Evolutionary conservation across 2,113 vertebrate species (phyloP), one percentile per base, ranked within the genome.

Genomic region (Colaptes auratus): DNA sequence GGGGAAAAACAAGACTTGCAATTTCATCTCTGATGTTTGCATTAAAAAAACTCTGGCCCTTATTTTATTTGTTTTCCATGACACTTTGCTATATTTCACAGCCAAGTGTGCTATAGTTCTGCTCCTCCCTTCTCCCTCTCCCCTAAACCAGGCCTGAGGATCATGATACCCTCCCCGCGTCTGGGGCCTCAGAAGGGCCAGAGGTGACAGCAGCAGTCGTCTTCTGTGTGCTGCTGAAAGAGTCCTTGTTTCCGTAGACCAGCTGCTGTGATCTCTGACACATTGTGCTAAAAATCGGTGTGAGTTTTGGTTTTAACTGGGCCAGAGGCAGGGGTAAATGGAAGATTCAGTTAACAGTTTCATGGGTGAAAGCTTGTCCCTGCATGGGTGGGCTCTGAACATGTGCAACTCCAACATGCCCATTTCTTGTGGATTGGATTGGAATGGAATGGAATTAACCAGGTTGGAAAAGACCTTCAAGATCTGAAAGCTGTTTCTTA

Each of bases 371-470:
- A 81, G 19, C 44, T 81, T 79, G 30, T 42, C 59, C n/a, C 64
- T 85, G 59, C 31, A 12, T 0, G 1, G 61, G 52, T 79, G 80
- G 75, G 25, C 85, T 92, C 27, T 69, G 50, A 71, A 58, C 12
- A 33, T 0, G 1, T 16, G 25, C 15, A 31, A 8, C 33, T 73
- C 48, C 1, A 7, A 15, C 9, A 2, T 36, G 27, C 61, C 52
- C 0, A 0, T 66, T 91, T 86, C 61, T 48, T 61, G 31, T 33
- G 64, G 48, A n/a, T n/a, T n/a, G n/a, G n/a, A n/a, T n/a, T n/a
- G n/a, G n/a, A n/a, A n/a, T n/a, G n/a, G n/a, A n/a, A n/a, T n/a
- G n/a, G n/a, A n/a, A n/a, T n/a, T n/a, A n/a, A n/a, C n/a, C n/a
- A n/a, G n/a, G n/a, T n/a, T n/a, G n/a, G n/a, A n/a, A n/a, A n/a